A percentile compares a stretch with the other conserved stretches of the same genome.
phyloP scores from a whole-genome alignment of 2,888 invertebrate genomes.

The Nowickia ferox region DNA sequence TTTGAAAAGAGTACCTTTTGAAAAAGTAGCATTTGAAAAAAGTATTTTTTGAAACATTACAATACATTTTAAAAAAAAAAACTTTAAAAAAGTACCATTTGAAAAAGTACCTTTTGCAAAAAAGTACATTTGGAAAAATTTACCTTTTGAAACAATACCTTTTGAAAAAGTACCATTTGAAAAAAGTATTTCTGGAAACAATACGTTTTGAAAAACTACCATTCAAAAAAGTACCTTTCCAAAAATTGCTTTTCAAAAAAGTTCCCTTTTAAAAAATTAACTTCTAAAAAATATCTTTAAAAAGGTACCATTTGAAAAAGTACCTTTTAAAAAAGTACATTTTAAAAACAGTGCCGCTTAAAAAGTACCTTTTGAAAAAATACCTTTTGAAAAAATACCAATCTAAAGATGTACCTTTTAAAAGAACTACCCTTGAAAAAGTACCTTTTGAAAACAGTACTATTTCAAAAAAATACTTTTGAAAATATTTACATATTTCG shows the following conservation, averaged over 20 bases:
- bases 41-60: neutral
- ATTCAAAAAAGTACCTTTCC: neutral
- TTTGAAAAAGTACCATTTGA: neutral
- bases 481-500: too few species aligned
- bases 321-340: neutral
- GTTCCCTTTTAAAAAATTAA: neutral
- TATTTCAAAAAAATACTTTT: too few species aligned
- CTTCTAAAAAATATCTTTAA: neutral
- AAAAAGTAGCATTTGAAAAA: too few species aligned
- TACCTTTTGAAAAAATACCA: neutral
- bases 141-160: neutral
- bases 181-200: neutral
- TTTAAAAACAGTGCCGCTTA: too few species aligned
- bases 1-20: too few species aligned
- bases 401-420: neutral
- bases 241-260: neutral
- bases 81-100: neutral
- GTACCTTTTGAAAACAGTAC: too few species aligned
- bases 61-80: too few species aligned
- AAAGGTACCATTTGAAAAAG: neutral
- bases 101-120: neutral
- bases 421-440: too few species aligned
- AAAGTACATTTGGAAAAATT: neutral
- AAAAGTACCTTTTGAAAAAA: neutral
- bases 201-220: neutral